Conservation (phyloP, 2,888 invertebrate genomes). For the Maniola hyperantus region DNA sequence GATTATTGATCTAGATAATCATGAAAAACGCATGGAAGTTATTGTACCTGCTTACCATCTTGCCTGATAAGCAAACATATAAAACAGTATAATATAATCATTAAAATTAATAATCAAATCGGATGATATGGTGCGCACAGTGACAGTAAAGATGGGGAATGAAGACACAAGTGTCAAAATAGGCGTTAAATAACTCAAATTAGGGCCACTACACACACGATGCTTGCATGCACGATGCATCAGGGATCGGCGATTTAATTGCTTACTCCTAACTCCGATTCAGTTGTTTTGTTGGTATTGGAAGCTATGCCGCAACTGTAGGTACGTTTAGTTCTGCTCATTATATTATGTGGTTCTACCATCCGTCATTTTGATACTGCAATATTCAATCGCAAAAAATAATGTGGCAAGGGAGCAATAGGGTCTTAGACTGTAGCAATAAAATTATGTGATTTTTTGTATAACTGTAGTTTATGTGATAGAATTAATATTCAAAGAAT, state of each 20-base stretch:
- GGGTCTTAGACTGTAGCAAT: too few relatives aligned
- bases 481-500: too few relatives aligned
- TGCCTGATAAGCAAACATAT: neutral
- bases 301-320: neutral
- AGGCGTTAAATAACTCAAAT: constrained; percentile 71
- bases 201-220: neutral
- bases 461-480: too few relatives aligned
- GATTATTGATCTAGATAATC: too few relatives aligned
- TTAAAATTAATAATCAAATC: constrained; percentile 55
- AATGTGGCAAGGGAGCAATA: too few relatives aligned
- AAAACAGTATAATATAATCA: neutral
- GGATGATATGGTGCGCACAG: constrained; percentile 63
- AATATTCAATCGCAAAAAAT: too few relatives aligned
- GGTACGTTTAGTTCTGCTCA: too few relatives aligned
- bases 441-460: too few relatives aligned
- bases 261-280: neutral
- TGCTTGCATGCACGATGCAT: neutral
- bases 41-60: neutral
- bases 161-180: constrained; percentile 75
- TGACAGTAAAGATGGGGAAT: constrained; percentile 63
- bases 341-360: too few relatives aligned
- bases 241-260: neutral
- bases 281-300: neutral
- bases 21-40: too few relatives aligned
- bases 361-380: too few relatives aligned